A percentile compares a stretch with the other conserved stretches of the same genome.
These are phyloP conservation scores for Cricetomys ansorgei DNA, from an alignment of 2,113 vertebrate species.

Conservation along the genomic window DNA sequence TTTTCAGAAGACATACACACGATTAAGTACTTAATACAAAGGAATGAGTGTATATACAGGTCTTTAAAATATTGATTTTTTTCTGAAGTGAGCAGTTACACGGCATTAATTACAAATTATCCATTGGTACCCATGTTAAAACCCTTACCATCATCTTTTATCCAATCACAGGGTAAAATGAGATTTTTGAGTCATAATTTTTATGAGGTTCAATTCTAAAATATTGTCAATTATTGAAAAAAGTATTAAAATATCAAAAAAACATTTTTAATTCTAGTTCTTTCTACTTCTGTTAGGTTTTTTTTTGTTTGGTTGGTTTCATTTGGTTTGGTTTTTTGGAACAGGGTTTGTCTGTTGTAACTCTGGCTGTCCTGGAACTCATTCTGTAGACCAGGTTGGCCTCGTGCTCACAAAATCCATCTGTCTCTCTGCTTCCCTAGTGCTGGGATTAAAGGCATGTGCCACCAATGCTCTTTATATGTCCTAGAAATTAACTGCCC, in stretches of 20 bases:
- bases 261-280: not conserved
- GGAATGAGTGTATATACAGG: not conserved
- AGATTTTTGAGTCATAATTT: not conserved
- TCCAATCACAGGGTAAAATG: not conserved
- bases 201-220: not conserved
- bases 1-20: not conserved
- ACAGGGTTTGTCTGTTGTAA: too few relatives aligned
- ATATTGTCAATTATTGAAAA: not conserved
- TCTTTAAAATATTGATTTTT: not conserved
- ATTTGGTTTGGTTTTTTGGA: too few relatives aligned
- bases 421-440: too few relatives aligned
- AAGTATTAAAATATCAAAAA: not conserved
- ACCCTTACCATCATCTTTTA: not conserved
- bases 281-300: not conserved
- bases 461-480: not conserved
- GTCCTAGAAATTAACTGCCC: not conserved
- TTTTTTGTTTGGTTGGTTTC: too few relatives aligned
- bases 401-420: too few relatives aligned
- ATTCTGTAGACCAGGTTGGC: too few relatives aligned
- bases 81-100: not conserved
- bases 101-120: not conserved
- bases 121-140: not conserved
- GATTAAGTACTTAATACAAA: not conserved
- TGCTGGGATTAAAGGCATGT: too few relatives aligned
- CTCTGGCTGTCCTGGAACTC: too few relatives aligned